A percentile compares a stretch with the other conserved stretches of the same genome.
phyloP scores from a whole-genome alignment of 1,140 invertebrate genomes.

The Heliconius himera region DNA sequence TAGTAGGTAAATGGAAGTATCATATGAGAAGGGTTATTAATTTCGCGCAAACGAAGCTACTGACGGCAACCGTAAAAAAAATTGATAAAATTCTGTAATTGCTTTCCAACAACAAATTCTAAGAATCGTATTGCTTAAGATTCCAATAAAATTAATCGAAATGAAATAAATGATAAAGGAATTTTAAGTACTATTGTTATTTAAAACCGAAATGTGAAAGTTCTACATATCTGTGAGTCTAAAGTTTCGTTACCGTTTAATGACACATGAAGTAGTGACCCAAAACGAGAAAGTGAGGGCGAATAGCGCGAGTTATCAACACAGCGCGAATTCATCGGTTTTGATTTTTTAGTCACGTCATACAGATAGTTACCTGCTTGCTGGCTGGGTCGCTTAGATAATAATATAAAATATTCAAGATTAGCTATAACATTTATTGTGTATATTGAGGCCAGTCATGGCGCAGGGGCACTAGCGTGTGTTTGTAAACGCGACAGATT shows the following conservation, averaged over 20 bases:
- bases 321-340: slow-evolving; percentile 25
- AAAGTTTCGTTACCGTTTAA: slow-evolving; percentile 32
- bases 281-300: slow-evolving; percentile 30
- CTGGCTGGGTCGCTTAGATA: background rate
- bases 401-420: background rate
- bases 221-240: slow-evolving; percentile 17
- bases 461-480: too few relatives aligned
- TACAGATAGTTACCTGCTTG: background rate
- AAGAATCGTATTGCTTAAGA: background rate
- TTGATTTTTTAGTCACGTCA: slow-evolving; percentile 20
- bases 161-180: background rate
- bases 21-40: too few relatives aligned
- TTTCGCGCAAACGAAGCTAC: background rate
- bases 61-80: too few relatives aligned
- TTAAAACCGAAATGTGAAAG: slow-evolving; percentile 12
- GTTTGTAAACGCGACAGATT: too few relatives aligned
- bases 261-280: slow-evolving; percentile 29
- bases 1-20: too few relatives aligned
- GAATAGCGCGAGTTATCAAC: slow-evolving; percentile 25
- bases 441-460: too few relatives aligned
- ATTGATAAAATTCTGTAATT: background rate
- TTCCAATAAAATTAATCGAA: background rate
- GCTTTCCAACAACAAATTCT: background rate
- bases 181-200: slow-evolving; percentile 10
- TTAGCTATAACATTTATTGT: too few relatives aligned